These are phyloP conservation scores for Notolepis coatsorum DNA, from an alignment of 2,797 vertebrate genomes.

Conservation along the genomic window DNA sequence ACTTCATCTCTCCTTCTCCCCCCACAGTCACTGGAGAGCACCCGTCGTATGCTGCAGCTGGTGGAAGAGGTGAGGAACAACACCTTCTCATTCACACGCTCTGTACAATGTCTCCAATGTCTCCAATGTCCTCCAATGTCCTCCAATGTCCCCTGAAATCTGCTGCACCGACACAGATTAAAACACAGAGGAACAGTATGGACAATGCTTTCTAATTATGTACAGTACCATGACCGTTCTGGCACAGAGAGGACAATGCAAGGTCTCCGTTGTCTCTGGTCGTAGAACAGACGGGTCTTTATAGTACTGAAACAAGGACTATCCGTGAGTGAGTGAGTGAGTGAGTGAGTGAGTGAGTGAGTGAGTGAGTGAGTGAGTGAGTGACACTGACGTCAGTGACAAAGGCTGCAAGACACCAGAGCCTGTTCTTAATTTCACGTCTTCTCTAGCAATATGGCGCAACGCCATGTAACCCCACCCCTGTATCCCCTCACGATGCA, in stretches of 20 bases:
- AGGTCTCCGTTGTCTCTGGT: not conserved
- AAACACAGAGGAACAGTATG: not conserved
- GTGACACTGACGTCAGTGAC: no score
- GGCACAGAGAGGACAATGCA: not conserved
- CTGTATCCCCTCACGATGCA: no score
- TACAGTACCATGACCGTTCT: conserved; percentile 3
- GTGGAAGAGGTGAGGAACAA: conserved; percentile 97
- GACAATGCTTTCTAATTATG: not conserved
- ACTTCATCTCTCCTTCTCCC: conserved; percentile 32
- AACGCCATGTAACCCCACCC: no score
- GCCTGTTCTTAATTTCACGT: no score
- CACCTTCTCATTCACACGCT: not conserved
- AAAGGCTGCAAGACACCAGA: no score
- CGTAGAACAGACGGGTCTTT: not conserved
- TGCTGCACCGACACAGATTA: conserved; percentile 1
- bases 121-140: not conserved
- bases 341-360: no score
- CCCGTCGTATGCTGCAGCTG: conserved; percentile 98
- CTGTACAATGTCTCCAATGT: conserved; percentile 17
- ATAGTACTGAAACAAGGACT: no score
- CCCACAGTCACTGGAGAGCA: conserved; percentile 96
- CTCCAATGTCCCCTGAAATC: not conserved
- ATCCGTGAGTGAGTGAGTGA: no score
- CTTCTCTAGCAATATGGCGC: no score
- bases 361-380: no score